phyloP scores from a whole-genome alignment of 2,113 vertebrate species.

The Oriolus oriolus region DNA sequence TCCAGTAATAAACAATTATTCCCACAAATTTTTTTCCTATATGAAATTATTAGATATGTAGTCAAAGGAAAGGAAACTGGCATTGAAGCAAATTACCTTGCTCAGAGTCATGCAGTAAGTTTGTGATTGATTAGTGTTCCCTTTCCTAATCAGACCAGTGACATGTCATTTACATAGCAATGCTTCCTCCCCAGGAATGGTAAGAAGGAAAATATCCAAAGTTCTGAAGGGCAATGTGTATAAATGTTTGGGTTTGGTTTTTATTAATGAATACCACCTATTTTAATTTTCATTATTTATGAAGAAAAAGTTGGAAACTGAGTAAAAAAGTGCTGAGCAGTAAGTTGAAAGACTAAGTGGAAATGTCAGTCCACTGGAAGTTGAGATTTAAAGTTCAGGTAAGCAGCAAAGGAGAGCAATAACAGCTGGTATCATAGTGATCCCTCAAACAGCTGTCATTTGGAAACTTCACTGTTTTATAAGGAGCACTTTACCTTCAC shows the following conservation, averaged over 20 bases:
- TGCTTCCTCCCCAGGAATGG: background rate
- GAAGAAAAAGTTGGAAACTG: background rate
- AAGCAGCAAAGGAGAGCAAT: background rate
- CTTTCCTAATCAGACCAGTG: background rate
- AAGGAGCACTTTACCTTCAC: background rate
- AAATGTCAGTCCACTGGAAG: background rate
- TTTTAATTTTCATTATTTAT: background rate
- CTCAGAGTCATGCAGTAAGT: background rate
- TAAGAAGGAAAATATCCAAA: background rate
- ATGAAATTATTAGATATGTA: background rate
- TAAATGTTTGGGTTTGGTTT: background rate
- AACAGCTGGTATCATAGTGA: background rate
- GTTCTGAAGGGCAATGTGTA: background rate
- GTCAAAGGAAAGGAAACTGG: background rate
- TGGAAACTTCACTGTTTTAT: background rate
- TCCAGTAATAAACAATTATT: background rate
- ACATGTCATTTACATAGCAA: background rate
- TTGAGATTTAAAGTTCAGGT: background rate
- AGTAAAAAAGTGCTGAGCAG: background rate
- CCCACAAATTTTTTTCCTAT: background rate
- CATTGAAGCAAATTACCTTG: background rate
- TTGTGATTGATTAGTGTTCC: background rate
- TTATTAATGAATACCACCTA: background rate
- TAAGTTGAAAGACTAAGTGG: background rate
- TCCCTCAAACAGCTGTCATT: background rate